A percentile compares a stretch with the other conserved stretches of the same genome.
Evolutionary conservation across 2,888 invertebrate species (phyloP).

Genomic region (Tinea trinotella): DNA sequence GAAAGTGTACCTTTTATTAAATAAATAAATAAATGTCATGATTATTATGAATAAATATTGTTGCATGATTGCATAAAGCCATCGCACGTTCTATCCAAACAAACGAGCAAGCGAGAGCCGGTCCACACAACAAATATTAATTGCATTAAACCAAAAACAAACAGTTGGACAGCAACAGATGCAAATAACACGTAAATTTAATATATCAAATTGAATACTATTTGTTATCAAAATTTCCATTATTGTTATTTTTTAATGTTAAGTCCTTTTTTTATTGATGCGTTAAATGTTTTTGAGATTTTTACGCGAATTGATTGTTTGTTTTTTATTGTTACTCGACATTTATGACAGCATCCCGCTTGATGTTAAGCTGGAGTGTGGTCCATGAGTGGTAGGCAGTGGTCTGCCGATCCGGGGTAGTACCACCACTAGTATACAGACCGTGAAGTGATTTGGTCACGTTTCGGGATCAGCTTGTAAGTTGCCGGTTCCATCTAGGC

Average conservation of each 20-base stretch:
- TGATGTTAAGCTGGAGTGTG: too few relatives aligned
- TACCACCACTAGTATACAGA: too few relatives aligned
- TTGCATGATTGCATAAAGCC: conserved; percentile 14
- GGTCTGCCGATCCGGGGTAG: too few relatives aligned
- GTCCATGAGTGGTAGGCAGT: too few relatives aligned
- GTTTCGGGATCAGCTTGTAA: too few relatives aligned
- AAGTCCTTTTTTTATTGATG: not conserved
- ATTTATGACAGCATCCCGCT: too few relatives aligned
- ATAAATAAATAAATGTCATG: too few relatives aligned
- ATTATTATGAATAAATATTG: too few relatives aligned
- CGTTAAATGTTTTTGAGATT: not conserved
- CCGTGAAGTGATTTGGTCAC: too few relatives aligned
- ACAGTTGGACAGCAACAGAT: conserved; percentile 12
- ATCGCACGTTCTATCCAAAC: conserved; percentile 6
- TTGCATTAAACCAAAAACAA: conserved; percentile 21
- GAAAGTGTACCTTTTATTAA: too few relatives aligned
- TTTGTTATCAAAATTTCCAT: not conserved
- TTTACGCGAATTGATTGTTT: not conserved
- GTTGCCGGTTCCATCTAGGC: too few relatives aligned
- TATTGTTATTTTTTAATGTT: not conserved
- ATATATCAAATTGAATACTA: conserved; percentile 3
- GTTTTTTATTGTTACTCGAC: too few relatives aligned
- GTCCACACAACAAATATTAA: conserved; percentile 20
- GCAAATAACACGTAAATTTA: conserved; percentile 12
- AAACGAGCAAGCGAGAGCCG: conserved; percentile 13